These are phyloP conservation scores for Idris sp. DNA, from an alignment of 1,140 invertebrate genomes.

Conservation along the genomic window DNA sequence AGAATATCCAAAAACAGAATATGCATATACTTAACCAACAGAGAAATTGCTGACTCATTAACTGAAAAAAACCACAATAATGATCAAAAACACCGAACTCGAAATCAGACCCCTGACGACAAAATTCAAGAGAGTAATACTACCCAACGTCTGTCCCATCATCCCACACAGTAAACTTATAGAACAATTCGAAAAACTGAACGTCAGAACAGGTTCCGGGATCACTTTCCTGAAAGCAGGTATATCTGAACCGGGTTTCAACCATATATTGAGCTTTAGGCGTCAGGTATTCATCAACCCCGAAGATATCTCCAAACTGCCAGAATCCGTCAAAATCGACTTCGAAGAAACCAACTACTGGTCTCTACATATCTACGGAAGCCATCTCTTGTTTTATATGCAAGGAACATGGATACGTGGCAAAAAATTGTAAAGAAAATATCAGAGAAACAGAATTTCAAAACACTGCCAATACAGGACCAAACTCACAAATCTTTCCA, in stretches of 20 bases:
- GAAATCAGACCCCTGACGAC: conserved; percentile 13
- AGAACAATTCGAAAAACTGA: background rate
- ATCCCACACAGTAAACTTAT: background rate
- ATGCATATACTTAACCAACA: background rate
- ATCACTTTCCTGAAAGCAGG: conserved; percentile 10
- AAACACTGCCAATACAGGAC: no score
- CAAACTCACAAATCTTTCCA: background rate
- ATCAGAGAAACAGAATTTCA: conserved; percentile 1
- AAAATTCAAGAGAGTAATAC: conserved; percentile 6
- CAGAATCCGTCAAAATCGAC: conserved; percentile 1
- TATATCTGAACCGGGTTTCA: conserved; percentile 7
- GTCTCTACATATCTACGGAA: conserved; percentile 16
- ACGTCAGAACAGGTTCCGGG: background rate
- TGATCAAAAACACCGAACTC: background rate
- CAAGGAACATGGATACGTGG: conserved; percentile 25
- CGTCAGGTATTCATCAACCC: conserved; percentile 5
- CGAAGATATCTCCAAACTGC: conserved; percentile 3
- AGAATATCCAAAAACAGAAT: background rate
- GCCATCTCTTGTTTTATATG: conserved; percentile 20
- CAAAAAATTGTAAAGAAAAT: conserved; percentile 13
- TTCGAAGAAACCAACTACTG: conserved; percentile 5
- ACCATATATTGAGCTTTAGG: conserved; percentile 6
- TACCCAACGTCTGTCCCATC: conserved; percentile 10
- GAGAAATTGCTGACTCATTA: conserved; percentile 5
- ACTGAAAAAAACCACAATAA: background rate